Conservation (phyloP, 1,140 invertebrate species). For the Eumeta japonica region DNA sequence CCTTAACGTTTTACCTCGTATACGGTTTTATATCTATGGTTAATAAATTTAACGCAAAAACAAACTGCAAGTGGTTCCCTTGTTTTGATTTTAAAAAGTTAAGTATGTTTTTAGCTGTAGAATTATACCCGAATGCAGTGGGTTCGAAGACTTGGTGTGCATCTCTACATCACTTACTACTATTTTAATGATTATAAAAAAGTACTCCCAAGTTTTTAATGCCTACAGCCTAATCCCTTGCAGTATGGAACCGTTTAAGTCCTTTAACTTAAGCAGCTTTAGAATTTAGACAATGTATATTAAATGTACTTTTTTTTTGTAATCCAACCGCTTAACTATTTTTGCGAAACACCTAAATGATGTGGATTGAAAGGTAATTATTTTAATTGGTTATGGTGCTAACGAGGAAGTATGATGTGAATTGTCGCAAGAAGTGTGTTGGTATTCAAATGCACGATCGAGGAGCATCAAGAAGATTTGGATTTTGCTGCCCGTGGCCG, state of each 20-base stretch:
- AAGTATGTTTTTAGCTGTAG: constrained; percentile 27
- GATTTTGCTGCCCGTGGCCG: constrained; percentile 31
- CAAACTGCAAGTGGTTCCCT: constrained; percentile 48
- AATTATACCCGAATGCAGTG: constrained; percentile 7
- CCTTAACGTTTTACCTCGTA: too few relatives aligned
- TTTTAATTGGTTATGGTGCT: constrained; percentile 53
- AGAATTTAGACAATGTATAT: constrained; percentile 34
- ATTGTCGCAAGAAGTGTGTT: constrained; percentile 45
- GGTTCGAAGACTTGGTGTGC: constrained; percentile 30
- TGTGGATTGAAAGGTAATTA: constrained; percentile 56
- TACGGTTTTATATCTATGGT: too few relatives aligned
- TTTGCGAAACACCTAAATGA: constrained; percentile 43
- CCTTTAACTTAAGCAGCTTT: constrained; percentile 46
- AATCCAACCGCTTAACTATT: constrained; percentile 49
- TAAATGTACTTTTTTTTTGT: constrained; percentile 53
- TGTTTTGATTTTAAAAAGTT: too few relatives aligned
- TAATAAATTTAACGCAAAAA: too few relatives aligned
- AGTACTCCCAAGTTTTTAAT: constrained; percentile 25
- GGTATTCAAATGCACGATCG: constrained; percentile 58
- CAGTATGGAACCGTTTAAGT: constrained; percentile 34
- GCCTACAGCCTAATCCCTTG: constrained; percentile 41
- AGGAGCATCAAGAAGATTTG: constrained; percentile 35
- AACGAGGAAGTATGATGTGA: constrained; percentile 45
- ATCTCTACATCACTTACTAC: constrained; percentile 2
- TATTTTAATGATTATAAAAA: too few relatives aligned